Base-by-base conservation (phyloP, 2,888 invertebrate species). In the Andrena chrysosceles region DNA sequence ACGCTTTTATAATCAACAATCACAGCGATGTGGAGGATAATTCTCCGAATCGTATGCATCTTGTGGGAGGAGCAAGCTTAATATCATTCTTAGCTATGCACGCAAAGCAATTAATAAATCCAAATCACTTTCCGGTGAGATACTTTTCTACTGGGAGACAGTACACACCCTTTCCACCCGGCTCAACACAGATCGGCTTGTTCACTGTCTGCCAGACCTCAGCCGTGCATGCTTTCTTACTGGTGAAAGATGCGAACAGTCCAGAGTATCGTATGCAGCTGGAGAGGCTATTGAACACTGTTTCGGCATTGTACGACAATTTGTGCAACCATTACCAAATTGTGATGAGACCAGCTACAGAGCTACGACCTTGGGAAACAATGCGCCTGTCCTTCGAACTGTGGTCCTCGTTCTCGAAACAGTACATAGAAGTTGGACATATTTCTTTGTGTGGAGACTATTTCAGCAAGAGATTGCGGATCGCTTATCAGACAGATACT, bases 391-490 rank as follows among this genome's bases (percentile, higher is more conserved):
- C 95, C 2, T 95, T 98, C 85, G 96, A 98, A 94, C 95, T 98
- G 94, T 98, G 96, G 95, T 97, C 97, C 0, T 95, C 95, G 10
- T 95, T 95, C 84, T 92, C 95, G 16, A 93, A 96, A 49, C 93
- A 94, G 13, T 97, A 97, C 91, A 92, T 97, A 16, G 96, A 97
- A 94, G 95, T 98, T 56, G 98, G 97, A 0, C 95, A 96, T 93
- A 91, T 98, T 54, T 97, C 97, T 26, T 91, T 96, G 62, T 96
- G 96, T 89, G 96, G 96, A 10, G 96, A 96, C 89, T 98, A 96
- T 91, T 95, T 98, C 35, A 97, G 97, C 87, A 97, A 97, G 93
- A 95, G 98, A 77, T 94, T 98, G 62, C 94, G 97, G 90, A 96
- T 97, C 84, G 96, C 95, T 59, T 96, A 96, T 91, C 94, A 95